phyloP scores from a whole-genome alignment of 1,140 invertebrate species.

The Magallana ariakensis region DNA sequence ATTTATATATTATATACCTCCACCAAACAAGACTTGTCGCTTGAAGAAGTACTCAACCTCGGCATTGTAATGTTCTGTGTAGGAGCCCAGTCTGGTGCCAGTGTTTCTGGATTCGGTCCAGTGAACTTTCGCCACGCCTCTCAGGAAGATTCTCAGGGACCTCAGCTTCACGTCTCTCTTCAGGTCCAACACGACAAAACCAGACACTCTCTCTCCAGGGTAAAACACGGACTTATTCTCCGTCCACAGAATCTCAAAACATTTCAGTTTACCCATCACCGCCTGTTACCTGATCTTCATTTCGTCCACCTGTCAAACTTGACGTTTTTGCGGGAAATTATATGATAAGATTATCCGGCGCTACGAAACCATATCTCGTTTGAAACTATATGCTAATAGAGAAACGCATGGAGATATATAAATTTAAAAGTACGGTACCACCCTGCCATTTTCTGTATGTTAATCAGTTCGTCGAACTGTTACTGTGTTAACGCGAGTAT shows the following conservation, averaged over 20 bases:
- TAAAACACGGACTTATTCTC: conserved; percentile 80
- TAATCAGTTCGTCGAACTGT: neutral
- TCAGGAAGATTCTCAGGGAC: conserved; percentile 79
- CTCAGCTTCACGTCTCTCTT: conserved; percentile 81
- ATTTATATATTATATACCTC: conserved; percentile 71
- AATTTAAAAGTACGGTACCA: neutral
- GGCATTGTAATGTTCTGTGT: conserved; percentile 82
- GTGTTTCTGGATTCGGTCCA: conserved; percentile 81
- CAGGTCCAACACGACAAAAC: conserved; percentile 80
- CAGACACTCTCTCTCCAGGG: conserved; percentile 79
- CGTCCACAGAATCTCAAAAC: conserved; percentile 80
- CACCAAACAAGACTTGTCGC: conserved; percentile 80
- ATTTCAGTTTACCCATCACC: conserved; percentile 80
- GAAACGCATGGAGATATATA: neutral
- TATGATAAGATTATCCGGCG: neutral
- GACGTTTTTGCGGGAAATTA: conserved; percentile 31
- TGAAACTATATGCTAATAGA: neutral
- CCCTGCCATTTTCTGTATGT: neutral
- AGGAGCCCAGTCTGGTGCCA: conserved; percentile 80
- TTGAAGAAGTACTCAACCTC: conserved; percentile 82
- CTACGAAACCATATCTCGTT: neutral
- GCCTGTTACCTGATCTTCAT: neutral
- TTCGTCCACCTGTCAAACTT: neutral
- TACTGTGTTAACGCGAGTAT: neutral
- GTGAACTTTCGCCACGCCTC: conserved; percentile 81